A percentile compares a stretch with the other conserved stretches of the same genome.
phyloP scores from a whole-genome alignment of 2,797 vertebrate species.

The Rhabdomys pumilio region DNA sequence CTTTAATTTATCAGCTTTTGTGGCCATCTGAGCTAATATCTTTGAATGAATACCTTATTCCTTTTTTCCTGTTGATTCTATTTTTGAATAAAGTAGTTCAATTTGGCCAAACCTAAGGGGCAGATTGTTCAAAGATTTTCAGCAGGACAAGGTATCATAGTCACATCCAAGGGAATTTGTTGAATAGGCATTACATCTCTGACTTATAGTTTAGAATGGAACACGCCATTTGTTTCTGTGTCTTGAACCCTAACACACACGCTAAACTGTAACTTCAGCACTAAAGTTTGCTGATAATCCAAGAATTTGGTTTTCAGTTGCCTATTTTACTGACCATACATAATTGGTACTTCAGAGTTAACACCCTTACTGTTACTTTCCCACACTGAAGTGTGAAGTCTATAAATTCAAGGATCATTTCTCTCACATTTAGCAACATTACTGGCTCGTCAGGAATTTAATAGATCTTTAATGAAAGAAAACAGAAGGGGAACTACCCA shows the following conservation, averaged over 20 bases:
- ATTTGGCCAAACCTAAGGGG: background rate
- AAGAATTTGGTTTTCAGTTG: slow-evolving; percentile 18
- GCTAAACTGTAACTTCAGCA: slow-evolving; percentile 28
- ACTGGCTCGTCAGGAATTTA: slow-evolving; percentile 57
- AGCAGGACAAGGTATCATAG: background rate
- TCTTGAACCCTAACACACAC: background rate
- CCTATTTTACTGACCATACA: slow-evolving; percentile 76
- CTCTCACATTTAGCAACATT: slow-evolving; percentile 54
- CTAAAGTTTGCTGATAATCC: slow-evolving; percentile 49
- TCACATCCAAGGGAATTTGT: background rate
- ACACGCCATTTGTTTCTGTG: background rate
- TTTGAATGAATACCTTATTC: background rate
- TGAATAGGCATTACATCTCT: background rate
- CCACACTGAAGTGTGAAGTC: slow-evolving; percentile 43
- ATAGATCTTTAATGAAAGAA: slow-evolving; percentile 70
- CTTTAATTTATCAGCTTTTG: background rate
- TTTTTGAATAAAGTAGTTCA: background rate
- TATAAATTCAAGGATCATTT: slow-evolving; percentile 77
- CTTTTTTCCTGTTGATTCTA: background rate
- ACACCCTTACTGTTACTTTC: slow-evolving; percentile 35
- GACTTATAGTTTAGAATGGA: background rate
- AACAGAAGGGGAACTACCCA: slow-evolving; percentile 50
- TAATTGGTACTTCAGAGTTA: slow-evolving; percentile 66
- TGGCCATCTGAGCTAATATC: background rate
- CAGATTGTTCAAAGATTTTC: background rate